Percentiles rank a stretch among this genome's conserved stretches.
These are phyloP conservation scores for Blomia tropicalis DNA, from an alignment of 2,888 invertebrate species.

Conservation along the genomic window DNA sequence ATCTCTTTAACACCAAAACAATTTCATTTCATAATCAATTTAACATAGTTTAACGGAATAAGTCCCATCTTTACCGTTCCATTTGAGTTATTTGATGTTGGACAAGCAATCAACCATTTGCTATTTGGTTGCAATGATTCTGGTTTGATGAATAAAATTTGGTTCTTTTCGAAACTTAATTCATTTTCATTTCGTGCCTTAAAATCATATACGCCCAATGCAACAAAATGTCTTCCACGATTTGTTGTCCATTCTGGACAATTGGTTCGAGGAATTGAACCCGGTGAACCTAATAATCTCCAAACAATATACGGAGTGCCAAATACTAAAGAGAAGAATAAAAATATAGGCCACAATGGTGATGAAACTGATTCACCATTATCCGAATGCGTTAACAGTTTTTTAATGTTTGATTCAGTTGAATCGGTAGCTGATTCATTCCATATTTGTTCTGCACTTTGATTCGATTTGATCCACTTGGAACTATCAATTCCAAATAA, in stretches of 20 bases:
- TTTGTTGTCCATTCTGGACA: slow-evolving; percentile 39
- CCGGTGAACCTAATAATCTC: slow-evolving; percentile 45
- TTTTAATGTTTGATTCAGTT: background rate
- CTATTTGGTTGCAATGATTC: slow-evolving; percentile 50
- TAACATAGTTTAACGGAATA: slow-evolving; percentile 43
- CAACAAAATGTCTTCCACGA: slow-evolving; percentile 40
- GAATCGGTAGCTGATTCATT: slow-evolving; percentile 30
- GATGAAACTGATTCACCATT: slow-evolving; percentile 31
- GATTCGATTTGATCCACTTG: slow-evolving; percentile 30
- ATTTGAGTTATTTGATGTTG: too few relatives aligned
- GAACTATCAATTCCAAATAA: slow-evolving; percentile 45
- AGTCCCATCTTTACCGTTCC: slow-evolving; percentile 36
- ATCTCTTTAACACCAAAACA: background rate
- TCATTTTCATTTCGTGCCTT: slow-evolving; percentile 49
- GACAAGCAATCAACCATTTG: slow-evolving; percentile 11
- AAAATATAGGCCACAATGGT: slow-evolving; percentile 59
- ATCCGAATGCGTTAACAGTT: background rate
- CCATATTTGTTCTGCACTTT: slow-evolving; percentile 35
- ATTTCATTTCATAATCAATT: slow-evolving; percentile 1
- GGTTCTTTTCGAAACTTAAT: slow-evolving; percentile 56
- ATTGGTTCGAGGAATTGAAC: slow-evolving; percentile 10
- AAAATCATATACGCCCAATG: slow-evolving; percentile 54
- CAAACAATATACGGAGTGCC: slow-evolving; percentile 82
- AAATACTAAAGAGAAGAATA: slow-evolving; percentile 72
- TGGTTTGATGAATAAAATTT: slow-evolving; percentile 64